Percentiles rank a stretch among this genome's conserved stretches.
These are phyloP conservation scores for Glareola pratincola DNA, from an alignment of 2,113 vertebrate genomes.

Conservation along the genomic window DNA sequence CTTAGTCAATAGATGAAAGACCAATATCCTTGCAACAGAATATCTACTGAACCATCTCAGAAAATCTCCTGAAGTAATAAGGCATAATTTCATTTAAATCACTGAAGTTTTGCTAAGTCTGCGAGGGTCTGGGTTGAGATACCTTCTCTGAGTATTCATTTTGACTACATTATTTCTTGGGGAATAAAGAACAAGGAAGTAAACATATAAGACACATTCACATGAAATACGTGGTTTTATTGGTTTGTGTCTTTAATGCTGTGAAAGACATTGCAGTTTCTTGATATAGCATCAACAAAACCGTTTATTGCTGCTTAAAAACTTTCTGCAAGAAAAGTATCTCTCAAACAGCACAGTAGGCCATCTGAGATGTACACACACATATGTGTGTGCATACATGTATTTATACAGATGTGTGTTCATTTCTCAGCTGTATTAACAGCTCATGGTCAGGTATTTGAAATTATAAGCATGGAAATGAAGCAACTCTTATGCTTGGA, in stretches of 20 bases:
- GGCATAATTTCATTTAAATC: background rate
- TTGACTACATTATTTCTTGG: background rate
- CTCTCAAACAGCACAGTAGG: background rate
- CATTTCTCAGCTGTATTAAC: background rate
- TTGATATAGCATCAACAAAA: background rate
- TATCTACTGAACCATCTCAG: background rate
- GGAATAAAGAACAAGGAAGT: background rate
- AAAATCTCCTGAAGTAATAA: background rate
- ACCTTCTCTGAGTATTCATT: background rate
- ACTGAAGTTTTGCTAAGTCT: background rate
- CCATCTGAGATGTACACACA: background rate
- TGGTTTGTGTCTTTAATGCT: background rate
- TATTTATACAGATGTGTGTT: background rate
- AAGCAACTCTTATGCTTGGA: background rate
- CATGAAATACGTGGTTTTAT: fast-evolving
- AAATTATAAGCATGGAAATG: background rate
- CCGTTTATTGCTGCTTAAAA: background rate
- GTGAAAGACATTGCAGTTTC: background rate
- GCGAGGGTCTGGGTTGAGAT: background rate
- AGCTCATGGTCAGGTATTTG: background rate
- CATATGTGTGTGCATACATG: fast-evolving
- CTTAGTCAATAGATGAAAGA: background rate
- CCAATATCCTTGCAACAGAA: background rate
- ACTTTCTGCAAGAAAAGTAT: background rate
- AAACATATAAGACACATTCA: background rate